A percentile compares a stretch with the other conserved stretches of the same genome.
Evolutionary conservation across 2,797 vertebrate genomes (phyloP).

Genomic region (Podarcis lilfordi): DNA sequence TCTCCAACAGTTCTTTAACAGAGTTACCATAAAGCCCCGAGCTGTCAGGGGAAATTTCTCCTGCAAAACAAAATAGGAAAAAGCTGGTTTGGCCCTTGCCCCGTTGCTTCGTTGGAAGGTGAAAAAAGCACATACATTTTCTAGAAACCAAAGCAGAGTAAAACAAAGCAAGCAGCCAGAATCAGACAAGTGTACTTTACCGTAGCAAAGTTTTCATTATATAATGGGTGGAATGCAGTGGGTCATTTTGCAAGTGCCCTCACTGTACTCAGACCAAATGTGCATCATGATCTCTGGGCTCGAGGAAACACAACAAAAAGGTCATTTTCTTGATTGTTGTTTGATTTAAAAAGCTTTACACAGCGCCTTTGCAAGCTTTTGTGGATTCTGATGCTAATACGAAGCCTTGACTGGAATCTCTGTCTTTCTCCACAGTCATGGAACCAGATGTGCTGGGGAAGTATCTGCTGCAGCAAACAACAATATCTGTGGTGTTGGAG

Average conservation of each 20-base stretch:
- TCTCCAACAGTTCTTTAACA: conserved; percentile 51
- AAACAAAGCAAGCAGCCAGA: neutral
- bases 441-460: conserved; percentile 96
- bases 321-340: neutral
- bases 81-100: neutral
- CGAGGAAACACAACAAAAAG: too few relatives aligned
- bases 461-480: conserved; percentile 98
- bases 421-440: conserved; percentile 84
- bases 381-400: neutral
- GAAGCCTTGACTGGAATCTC: neutral
- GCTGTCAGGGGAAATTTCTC: conserved; percentile 33
- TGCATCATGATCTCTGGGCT: neutral
- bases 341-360: neutral
- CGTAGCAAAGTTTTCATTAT: neutral
- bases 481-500: conserved; percentile 97
- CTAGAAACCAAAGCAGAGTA: neutral
- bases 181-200: neutral
- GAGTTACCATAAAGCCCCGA: conserved; percentile 31
- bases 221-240: neutral
- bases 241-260: neutral
- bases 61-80: conserved; percentile 13
- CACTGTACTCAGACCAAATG: neutral
- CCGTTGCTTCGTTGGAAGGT: neutral
- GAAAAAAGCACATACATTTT: neutral
- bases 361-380: fast-evolving